Base-by-base conservation (phyloP, 1,140 invertebrate species). In the Heliconius congener region DNA sequence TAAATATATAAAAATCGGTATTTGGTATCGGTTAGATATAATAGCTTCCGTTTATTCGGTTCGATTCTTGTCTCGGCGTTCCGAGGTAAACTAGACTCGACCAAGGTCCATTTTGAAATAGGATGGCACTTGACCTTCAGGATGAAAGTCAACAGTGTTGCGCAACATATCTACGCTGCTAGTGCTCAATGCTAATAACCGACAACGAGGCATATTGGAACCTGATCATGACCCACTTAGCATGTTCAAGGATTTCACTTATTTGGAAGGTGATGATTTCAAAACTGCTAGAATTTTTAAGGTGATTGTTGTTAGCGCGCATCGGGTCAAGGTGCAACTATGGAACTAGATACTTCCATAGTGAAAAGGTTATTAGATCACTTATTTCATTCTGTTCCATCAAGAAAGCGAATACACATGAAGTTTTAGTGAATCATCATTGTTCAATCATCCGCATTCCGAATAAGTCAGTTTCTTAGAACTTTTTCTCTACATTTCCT, bases 101-200 rank as follows among this genome's bases (percentile, higher is more conserved):
- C 84, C 92, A 93, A 94, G 93, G 92, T 94, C 84, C 87, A 85
- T 94, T 93, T 93, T 93, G 93, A 94, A 94, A 93, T 94, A 94
- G 93, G 93, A 94, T 94, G 93, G 91, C 86, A 90, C 93, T 93
- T 93, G 93, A 94, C 93, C 93, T 93, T 93, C 93, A 88, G 92
- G 93, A 94, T 92, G 93, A 94, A 94, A 93, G 93, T 94, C 93
- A 94, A 94, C 91, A 94, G 77, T 86, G 87, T 93, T 94, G 90
- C 88, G 92, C 88, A 94, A 94, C 85, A 85, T 80, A 90, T 88
- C 88, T 88, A 84, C 87, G 85, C 88, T 84, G 84, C 81, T 85
- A 86, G 84, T 85, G 87, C 85, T 90, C 90, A 90, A 92, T 93
- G 91, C 91, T 94, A 94, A 94, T 93, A 92, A 85, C 82, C 89